These are phyloP conservation scores for Desmophyllum pertusum DNA, from an alignment of 92 coral and sea anemone species.

Conservation along the genomic window DNA sequence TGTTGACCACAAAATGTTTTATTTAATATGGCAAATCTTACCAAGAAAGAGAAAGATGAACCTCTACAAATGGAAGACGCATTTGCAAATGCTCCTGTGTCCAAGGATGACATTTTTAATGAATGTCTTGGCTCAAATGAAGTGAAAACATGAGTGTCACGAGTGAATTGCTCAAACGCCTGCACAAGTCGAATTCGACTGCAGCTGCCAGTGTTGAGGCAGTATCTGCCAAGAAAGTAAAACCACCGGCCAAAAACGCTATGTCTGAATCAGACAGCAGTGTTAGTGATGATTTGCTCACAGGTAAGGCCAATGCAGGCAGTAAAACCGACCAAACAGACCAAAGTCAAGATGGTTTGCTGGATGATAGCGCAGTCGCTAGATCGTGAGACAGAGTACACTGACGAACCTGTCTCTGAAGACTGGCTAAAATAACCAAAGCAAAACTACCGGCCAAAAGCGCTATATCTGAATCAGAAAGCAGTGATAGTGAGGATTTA, in stretches of 20 bases:
- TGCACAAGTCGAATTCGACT: too few species aligned
- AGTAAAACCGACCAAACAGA: neutral
- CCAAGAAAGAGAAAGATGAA: too few species aligned
- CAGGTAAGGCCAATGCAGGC: neutral
- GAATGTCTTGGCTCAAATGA: too few species aligned
- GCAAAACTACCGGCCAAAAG: too few species aligned
- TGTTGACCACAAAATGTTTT: too few species aligned
- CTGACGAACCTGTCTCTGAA: constrained; percentile 39
- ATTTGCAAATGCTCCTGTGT: too few species aligned
- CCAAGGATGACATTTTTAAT: too few species aligned
- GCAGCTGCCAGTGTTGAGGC: too few species aligned
- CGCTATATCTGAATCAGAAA: neutral
- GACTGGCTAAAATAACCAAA: constrained; percentile 46
- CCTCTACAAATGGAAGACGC: too few species aligned
- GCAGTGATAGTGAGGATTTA: neutral
- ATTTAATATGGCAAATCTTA: too few species aligned
- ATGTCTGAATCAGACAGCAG: constrained; percentile 24
- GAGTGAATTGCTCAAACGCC: too few species aligned
- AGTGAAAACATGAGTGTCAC: too few species aligned
- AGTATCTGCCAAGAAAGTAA: neutral
- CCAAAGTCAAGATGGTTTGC: constrained; percentile 5
- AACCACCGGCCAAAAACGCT: constrained; percentile 1
- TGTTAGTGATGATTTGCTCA: constrained; percentile 7
- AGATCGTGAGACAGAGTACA: constrained; percentile 52
- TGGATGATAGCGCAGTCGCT: constrained; percentile 40